Evolutionary conservation across 2,888 invertebrate species (phyloP), one percentile per base, ranked within the genome.

Genomic region (Lampropteryx suffumata): DNA sequence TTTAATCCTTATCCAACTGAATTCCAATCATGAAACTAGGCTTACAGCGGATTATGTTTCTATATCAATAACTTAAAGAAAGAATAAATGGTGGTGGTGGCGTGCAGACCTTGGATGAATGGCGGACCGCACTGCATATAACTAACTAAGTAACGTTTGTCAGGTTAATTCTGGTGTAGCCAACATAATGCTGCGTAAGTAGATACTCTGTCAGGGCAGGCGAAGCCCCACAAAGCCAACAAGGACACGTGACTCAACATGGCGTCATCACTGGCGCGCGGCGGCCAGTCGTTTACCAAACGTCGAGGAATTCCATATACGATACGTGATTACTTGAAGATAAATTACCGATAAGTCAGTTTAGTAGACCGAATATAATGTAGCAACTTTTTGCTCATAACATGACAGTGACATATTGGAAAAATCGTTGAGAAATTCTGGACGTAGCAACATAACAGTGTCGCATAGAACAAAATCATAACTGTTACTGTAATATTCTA

Each of bases 211-310:
- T 32, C 17, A 17, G 17, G 24, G 5, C 27, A 30, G 44, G 47
- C 61, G 70, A 75, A 77, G 73, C 70, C 77, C 69, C 66, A 69
- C 67, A 66, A 69, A 56, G 52, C 45, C 55, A 58, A 61, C 83
- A 73, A 84, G 84, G 83, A 67, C 83, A 68, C 41, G 64, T 73
- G 77, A 79, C 62, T 75, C 76, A 73, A 67, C 59, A 70, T 73
- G 73, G 61, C 81, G 79, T 78, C 79, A 75, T 63, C 59, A 50
- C 30, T n/a, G n/a, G n/a, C n/a, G n/a, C n/a, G n/a, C 56, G 55
- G 57, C 59, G 64, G 59, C 10, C 51, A 59, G 58, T 57, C 62
- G 48, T 30, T 27, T 48, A 44, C 32, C 44, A 44, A 48, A 40
- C 51, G 58, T 57, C 57, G 49, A 62, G 57, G 65, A 71, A 76